phyloP scores from a whole-genome alignment of 2,113 vertebrate species.

The Lipophrys pholis region DNA sequence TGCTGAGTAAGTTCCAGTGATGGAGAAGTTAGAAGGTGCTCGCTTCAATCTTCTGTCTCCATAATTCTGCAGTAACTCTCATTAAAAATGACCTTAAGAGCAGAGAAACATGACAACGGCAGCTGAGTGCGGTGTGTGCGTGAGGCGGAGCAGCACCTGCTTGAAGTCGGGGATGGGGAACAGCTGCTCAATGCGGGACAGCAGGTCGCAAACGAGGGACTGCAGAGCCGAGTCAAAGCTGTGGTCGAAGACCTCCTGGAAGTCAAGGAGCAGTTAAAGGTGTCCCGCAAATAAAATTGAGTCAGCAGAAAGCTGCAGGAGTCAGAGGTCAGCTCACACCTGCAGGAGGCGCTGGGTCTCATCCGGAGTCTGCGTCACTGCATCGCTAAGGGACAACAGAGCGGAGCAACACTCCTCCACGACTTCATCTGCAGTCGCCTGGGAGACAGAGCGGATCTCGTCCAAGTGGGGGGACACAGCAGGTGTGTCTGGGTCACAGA shows the following conservation, averaged over 20 bases:
- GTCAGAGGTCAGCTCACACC: conserved; percentile 53
- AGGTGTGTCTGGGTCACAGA: conserved; percentile 16
- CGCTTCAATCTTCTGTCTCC: too few species aligned
- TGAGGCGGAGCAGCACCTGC: conserved; percentile 48
- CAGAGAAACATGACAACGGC: too few species aligned
- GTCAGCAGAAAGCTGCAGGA: not conserved
- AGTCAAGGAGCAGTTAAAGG: not conserved
- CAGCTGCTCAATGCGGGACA: conserved; percentile 70
- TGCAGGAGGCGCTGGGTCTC: conserved; percentile 72
- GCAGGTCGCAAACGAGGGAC: conserved; percentile 64
- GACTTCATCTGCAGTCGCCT: conserved; percentile 15
- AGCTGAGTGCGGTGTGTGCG: not conserved
- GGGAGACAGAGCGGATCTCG: not conserved
- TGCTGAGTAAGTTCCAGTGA: too few species aligned
- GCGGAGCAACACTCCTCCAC: not conserved
- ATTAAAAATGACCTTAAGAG: too few species aligned
- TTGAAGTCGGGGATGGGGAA: conserved; percentile 72
- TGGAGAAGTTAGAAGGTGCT: too few species aligned
- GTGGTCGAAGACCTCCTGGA: conserved; percentile 70
- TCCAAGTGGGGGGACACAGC: conserved; percentile 27
- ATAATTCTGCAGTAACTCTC: too few species aligned
- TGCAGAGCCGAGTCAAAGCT: conserved; percentile 68
- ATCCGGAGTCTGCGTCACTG: not conserved
- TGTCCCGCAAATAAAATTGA: not conserved
- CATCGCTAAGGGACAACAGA: conserved; percentile 25